Evolutionary conservation across 2,113 vertebrate genomes (phyloP).

Genomic region (Todiramphus saurophagus): DNA sequence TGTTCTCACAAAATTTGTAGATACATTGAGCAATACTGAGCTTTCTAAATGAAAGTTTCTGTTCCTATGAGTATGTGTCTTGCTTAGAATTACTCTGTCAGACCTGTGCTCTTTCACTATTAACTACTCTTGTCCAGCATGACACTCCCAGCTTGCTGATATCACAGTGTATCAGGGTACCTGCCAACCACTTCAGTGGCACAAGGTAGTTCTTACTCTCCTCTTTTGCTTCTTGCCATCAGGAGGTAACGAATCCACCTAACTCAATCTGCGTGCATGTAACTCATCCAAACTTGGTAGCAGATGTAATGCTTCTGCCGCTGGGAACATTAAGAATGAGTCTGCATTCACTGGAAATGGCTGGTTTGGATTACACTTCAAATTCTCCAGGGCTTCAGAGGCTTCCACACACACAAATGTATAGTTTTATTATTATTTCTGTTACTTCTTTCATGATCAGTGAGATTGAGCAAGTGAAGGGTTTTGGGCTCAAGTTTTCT

Average conservation of each 20-base stretch:
- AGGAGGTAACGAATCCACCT: neutral
- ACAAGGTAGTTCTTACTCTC: neutral
- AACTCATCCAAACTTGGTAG: neutral
- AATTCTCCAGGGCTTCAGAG: neutral
- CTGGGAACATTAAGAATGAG: neutral
- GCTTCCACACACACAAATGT: neutral
- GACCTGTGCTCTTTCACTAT: neutral
- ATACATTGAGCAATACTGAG: neutral
- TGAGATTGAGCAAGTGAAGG: neutral
- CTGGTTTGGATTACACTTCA: neutral
- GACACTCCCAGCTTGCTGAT: neutral
- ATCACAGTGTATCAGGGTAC: fast-evolving
- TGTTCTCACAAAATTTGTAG: constrained; percentile 32
- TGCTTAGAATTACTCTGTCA: neutral
- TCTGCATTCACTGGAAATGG: fast-evolving
- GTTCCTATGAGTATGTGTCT: neutral
- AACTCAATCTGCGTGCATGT: neutral
- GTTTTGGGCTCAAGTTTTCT: neutral
- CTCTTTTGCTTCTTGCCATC: neutral
- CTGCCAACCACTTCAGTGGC: neutral
- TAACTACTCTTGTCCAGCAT: neutral
- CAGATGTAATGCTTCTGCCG: neutral
- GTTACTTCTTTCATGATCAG: neutral
- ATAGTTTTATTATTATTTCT: neutral
- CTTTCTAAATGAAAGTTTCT: constrained; percentile 7